Evolutionary conservation across 2,113 vertebrate genomes (phyloP), one percentile per base, ranked within the genome.

Genomic region (Egretta garzetta): DNA sequence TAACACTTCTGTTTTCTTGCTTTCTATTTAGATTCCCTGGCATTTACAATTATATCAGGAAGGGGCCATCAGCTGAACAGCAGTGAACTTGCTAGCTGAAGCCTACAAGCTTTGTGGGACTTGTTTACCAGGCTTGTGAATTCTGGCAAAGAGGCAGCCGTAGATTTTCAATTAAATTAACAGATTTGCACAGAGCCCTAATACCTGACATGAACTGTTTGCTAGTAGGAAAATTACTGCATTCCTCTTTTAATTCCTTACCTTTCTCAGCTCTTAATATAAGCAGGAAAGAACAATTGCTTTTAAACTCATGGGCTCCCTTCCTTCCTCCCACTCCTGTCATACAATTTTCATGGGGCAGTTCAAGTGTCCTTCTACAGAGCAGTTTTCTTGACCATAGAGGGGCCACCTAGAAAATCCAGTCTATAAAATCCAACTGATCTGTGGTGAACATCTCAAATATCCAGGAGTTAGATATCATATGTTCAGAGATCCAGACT

Each of bases 81-180:
- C 76, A 79, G 55, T 82, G 73, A 72, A 68, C 60, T 68, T 77
- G 12, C 53, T 89, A 85, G 33, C 56, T 91, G 87, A 85, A 96
- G 79, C 53, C 74, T 93, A 60, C 23, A 70, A 84, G 53, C 39
- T 91, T 89, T 81, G 62, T 64, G 43, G 8, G 49, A 79, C 35
- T 86, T 95, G 76, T 96, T 95, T 95, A 79, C 59, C 23, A 79
- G 47, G 43, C 27, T 84, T 77, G 15, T 53, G 71, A 86, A 55
- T 92, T 73, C 64, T 79, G 70, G 80, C 63, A 94, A 87, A 80
- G 22, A 71, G 22, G 67, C 14, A 86, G 60, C 63, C 60, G 27
- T 39, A 88, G 75, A 35, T 79, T 96, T 97, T 89, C 60, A 86
- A 80, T 75, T 80, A 73, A 91, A 76, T 73, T 85, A 79, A 81